Evolutionary conservation across 2,113 vertebrate genomes (phyloP).

Genomic region (Scophthalmus maximus): DNA sequence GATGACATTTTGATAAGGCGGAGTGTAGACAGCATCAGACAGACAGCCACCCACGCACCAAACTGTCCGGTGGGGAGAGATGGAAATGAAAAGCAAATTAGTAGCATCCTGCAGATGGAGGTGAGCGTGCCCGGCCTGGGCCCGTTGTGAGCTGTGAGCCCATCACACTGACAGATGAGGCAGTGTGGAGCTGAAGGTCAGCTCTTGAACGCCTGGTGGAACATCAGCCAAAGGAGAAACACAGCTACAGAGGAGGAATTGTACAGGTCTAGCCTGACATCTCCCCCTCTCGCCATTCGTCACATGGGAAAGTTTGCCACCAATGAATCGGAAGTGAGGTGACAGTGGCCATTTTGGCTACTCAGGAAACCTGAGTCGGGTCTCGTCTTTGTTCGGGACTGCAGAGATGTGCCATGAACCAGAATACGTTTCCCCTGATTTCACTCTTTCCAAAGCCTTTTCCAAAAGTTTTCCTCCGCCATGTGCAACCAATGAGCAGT

Average conservation of each 20-base stretch:
- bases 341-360: conserved; percentile 38
- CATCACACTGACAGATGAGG: conserved; percentile 71
- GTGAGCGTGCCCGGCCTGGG: conserved; percentile 14
- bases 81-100: conserved; percentile 37
- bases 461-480: neutral
- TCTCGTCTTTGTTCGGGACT: conserved; percentile 27
- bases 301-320: conserved; percentile 36
- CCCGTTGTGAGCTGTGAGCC: conserved; percentile 39
- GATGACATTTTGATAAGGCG: conserved; percentile 35
- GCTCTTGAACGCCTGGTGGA: conserved; percentile 62
- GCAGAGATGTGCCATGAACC: conserved; percentile 9
- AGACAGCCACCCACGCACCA: neutral
- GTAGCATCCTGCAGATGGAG: conserved; percentile 36
- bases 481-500: neutral
- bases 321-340: conserved; percentile 37
- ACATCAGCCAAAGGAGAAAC: conserved; percentile 39
- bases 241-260: conserved; percentile 22
- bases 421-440: conserved; percentile 3
- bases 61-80: conserved; percentile 11
- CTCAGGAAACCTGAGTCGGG: conserved; percentile 47
- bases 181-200: conserved; percentile 70
- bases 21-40: conserved; percentile 5
- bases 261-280: conserved; percentile 48
- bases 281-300: conserved; percentile 36
- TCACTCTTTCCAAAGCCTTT: neutral